A percentile compares a stretch with the other conserved stretches of the same genome.
phyloP scores from a whole-genome alignment of 2,113 vertebrate genomes.

The Paramormyrops kingsleyae region DNA sequence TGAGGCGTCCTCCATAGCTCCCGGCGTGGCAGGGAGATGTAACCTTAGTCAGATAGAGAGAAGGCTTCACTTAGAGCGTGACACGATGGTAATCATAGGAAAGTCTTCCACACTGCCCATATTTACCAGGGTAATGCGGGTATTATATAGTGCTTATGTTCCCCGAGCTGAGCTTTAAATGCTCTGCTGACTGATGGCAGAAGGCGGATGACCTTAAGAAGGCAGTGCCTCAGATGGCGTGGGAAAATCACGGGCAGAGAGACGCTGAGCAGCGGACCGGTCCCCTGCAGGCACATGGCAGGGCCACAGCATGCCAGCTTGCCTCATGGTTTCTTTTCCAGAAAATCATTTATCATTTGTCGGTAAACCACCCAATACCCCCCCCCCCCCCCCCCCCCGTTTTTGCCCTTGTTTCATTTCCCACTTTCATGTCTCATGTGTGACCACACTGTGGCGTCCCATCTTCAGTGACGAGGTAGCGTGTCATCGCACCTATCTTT shows the following conservation, averaged over 20 bases:
- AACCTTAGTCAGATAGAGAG: slow-evolving; percentile 1
- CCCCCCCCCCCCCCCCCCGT: background rate
- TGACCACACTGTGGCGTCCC: background rate
- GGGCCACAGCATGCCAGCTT: background rate
- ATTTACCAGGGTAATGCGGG: background rate
- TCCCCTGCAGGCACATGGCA: background rate
- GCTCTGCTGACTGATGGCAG: background rate
- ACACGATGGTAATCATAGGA: background rate
- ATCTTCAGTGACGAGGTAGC: background rate
- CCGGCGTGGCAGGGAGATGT: background rate
- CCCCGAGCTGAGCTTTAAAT: background rate
- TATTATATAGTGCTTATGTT: background rate
- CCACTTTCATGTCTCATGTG: background rate
- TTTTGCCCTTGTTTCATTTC: background rate
- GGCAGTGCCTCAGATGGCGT: background rate
- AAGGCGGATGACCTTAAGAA: background rate
- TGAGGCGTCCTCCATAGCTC: background rate
- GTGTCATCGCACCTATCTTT: background rate
- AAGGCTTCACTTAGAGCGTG: background rate
- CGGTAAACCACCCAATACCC: background rate
- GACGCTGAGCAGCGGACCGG: background rate
- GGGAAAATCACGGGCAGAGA: background rate
- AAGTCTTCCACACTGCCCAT: background rate
- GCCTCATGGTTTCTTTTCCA: background rate
- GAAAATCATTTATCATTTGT: background rate